Evolutionary conservation across 2,797 vertebrate genomes (phyloP), one percentile per base, ranked within the genome.

Genomic region (Taenioides sp.): DNA sequence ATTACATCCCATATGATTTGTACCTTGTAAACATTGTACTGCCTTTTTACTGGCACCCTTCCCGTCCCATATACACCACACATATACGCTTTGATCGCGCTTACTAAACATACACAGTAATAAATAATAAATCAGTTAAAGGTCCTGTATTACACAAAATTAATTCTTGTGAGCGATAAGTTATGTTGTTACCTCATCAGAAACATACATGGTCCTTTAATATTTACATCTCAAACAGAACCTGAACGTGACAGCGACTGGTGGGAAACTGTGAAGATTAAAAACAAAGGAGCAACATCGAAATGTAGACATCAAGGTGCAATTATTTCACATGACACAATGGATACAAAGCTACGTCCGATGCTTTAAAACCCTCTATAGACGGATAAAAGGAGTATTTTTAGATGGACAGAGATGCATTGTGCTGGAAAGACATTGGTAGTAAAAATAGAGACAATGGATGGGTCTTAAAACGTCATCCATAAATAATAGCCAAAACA

Each of bases 301-400:
- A 58, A 78, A 77, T 67, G 65, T 37, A 85, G 75, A 84, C 72
- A 69, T 80, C 77, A 83, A 81, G 66, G 86, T 67, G 80, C 55
- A 80, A 81, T 77, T 4, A 78, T 85, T 85, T 86, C 73, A 80
- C 75, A 69, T 62, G 75, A 67, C 59, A 67, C 59, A 11, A 61
- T 76, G 76, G 77, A 69, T 73, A 84, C 83, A 28, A 69, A 83
- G 87, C 88, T 87, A 84, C 76, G 81, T 20, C 12, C 67, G 64
- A 71, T 65, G 74, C 77, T 82, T 77, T 57, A 82, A 74, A 75
- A 78, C 49, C 70, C 47, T 63, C 28, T 68, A 25, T 40, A 40
- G 31, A 40, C 58, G 52, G 28, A 17, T 65, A 34, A 52, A 69
- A 69, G 50, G 34, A 57, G 31, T 88, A 86, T 88, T 88, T 86